phyloP scores from a whole-genome alignment of 2,797 vertebrate species.

The Takifugu ocellatus region DNA sequence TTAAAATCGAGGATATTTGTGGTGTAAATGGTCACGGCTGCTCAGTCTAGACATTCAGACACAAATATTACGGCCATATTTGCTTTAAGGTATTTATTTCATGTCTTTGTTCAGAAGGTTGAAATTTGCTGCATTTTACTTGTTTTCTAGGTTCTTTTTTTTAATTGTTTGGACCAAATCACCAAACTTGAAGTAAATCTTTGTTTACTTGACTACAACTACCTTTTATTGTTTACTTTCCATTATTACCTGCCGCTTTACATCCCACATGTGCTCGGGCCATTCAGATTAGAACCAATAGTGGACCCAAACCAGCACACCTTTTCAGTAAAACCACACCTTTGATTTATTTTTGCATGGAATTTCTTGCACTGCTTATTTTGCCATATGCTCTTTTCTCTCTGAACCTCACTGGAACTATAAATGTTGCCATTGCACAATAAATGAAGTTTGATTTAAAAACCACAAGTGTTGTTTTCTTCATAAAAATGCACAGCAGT shows the following conservation, averaged over 20 bases:
- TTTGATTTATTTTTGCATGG: conserved; percentile 32
- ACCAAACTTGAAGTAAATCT: conserved; percentile 34
- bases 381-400: conserved; percentile 42
- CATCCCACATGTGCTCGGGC: conserved; percentile 3
- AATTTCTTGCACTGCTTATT: conserved; percentile 44
- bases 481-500: too few species aligned
- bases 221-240: conserved; percentile 26
- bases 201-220: conserved; percentile 47
- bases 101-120: conserved; percentile 18
- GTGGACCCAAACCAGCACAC: conserved; percentile 54
- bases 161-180: conserved; percentile 39
- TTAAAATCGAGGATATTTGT: conserved; percentile 38
- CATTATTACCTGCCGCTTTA: conserved; percentile 17
- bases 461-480: not conserved
- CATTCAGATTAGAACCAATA: conserved; percentile 17
- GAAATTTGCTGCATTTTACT: conserved; percentile 10
- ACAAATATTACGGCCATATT: conserved; percentile 45
- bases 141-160: conserved; percentile 2
- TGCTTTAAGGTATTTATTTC: conserved; percentile 26
- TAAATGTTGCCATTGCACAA: conserved; percentile 59
- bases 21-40: conserved; percentile 24
- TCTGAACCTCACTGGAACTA: conserved; percentile 49
- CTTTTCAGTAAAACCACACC: conserved; percentile 18
- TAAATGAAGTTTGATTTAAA: conserved; percentile 48
- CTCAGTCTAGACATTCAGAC: conserved; percentile 19